Base-by-base conservation (phyloP, 2,797 vertebrate species). In the Hephaestus fuliginosus region DNA sequence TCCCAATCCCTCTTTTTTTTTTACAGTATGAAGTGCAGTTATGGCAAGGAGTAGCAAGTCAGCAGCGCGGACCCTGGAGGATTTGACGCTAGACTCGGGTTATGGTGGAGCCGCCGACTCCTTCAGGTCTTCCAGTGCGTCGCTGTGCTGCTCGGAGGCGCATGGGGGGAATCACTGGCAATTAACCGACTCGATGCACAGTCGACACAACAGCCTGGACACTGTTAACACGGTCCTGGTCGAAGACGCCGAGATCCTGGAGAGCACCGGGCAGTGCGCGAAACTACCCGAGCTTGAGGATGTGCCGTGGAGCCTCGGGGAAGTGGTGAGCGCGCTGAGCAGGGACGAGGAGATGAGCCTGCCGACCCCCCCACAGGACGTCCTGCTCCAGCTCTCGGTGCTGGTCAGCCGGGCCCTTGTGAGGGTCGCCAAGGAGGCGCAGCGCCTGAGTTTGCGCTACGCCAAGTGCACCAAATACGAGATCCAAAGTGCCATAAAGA, bases 91-190 rank as follows among this genome's bases (percentile, higher is more conserved):
- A 84, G 98, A 99, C 95, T 99, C 98, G 91, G 98, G 98, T 95
- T 99, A 99, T 97, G 98, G 98, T 97, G 98, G 97, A 89, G 97
- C 98, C 90, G 98, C 97, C 72, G 98, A 98, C 96, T 99, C 98
- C 88, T 97, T 98, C 93, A 95, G 97, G 86, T 99, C 98, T 83
- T 99, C 97, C 95, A 99, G 97, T 93, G 96, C 98, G 95, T 99
- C 98, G 90, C 95, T 98, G 95, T 98, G 97, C 95, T 97, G 97
- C 94, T 98, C 97, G 79, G 97, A 98, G 95, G 96, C 98, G 85
- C 97, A 97, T 95, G 95, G 96, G 84, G 90, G 93, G 84, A 94
- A 92, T 94, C 92, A 97, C 94, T 98, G 98, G 96, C 97, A 95
- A 94, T 88, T 98, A 97, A 96, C 97, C 93, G 97, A 96, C 97